Base-by-base conservation (phyloP, 1,140 invertebrate genomes). In the Tetramorium simillimum region DNA sequence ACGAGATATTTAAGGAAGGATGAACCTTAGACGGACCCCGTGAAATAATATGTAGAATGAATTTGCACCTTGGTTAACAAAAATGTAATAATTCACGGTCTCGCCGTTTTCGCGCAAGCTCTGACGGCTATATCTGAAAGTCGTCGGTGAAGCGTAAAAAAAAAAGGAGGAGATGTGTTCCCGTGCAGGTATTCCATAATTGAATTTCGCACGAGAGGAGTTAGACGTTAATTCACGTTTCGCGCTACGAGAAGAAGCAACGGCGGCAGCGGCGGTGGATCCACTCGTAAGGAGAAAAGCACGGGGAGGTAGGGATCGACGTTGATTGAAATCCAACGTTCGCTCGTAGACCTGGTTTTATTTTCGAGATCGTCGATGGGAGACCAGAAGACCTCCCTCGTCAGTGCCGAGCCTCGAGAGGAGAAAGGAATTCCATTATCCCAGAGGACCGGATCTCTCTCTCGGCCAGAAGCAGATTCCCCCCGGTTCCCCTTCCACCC, bases 341-440 rank as follows among this genome's bases (percentile, higher is more conserved):
- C 56, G 70, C 21, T 58, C 69, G 65, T 62, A 77, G 86, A 76
- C 67, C 43, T 49, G 88, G 18, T 84, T 89, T 87, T 89, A 89
- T 87, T 89, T 89, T 51, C 65, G 16, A 73, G 89, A 82, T 89
- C 51, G 49, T 77, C 62, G 70, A 67, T 21, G 53, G 53, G 76
- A 75, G 72, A 60, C 77, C 81, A 60, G 67, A n/a, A n/a, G 60
- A 76, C 65, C 81, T 88, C 21, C 53, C 58, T 53, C 88, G 88
- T 85, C 78, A 73, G 65, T 80, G 28, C 43, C 49, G 78, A 60
- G 53, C 67, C 63, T 73, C 40, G 85, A 89, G 88, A 77, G 75
- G 10, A 91, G 60, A 53, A 89, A 91, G 87, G 87, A 91, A 91
- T 91, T 91, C 89, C 87, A 91, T 91, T 91, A 91, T 91, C 84